Evolutionary conservation across 2,113 vertebrate genomes (phyloP).

Genomic region (Kryptolebias marmoratus): DNA sequence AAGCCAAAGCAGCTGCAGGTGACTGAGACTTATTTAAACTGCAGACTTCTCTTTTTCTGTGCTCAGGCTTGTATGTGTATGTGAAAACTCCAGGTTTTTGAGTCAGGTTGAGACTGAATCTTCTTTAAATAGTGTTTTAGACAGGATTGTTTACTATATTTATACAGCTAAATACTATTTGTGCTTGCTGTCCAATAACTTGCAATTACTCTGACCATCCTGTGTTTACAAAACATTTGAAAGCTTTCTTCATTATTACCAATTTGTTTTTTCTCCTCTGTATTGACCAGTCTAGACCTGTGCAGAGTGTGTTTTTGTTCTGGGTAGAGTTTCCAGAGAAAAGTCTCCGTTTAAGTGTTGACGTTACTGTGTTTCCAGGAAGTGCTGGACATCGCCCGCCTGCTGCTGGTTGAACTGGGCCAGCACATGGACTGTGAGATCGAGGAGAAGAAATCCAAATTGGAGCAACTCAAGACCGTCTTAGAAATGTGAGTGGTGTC

Average conservation of each 20-base stretch:
- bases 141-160: neutral
- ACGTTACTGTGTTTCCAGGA: slow-evolving; percentile 80
- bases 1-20: slow-evolving; percentile 97
- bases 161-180: slow-evolving; percentile 13
- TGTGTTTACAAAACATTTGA: no score
- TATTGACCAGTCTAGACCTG: neutral
- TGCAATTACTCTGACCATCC: slow-evolving; percentile 1
- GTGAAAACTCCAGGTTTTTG: neutral
- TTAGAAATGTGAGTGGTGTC: slow-evolving; percentile 91
- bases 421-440: slow-evolving; percentile 90
- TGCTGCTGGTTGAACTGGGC: slow-evolving; percentile 89
- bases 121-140: slow-evolving; percentile 17
- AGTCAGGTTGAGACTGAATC: neutral
- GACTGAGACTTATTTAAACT: slow-evolving; percentile 16
- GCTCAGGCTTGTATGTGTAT: neutral
- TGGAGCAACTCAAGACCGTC: slow-evolving; percentile 96
- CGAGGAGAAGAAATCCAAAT: slow-evolving; percentile 94
- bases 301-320: neutral
- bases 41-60: neutral
- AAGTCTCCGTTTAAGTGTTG: neutral
- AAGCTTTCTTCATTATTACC: neutral
- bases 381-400: slow-evolving; percentile 93
- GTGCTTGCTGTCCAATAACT: neutral
- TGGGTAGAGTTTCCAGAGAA: neutral
- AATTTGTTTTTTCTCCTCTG: neutral